A percentile compares a stretch with the other conserved stretches of the same genome.
These are phyloP conservation scores for Octonoba sinensis DNA, from an alignment of 2,888 invertebrate genomes.

Conservation along the genomic window DNA sequence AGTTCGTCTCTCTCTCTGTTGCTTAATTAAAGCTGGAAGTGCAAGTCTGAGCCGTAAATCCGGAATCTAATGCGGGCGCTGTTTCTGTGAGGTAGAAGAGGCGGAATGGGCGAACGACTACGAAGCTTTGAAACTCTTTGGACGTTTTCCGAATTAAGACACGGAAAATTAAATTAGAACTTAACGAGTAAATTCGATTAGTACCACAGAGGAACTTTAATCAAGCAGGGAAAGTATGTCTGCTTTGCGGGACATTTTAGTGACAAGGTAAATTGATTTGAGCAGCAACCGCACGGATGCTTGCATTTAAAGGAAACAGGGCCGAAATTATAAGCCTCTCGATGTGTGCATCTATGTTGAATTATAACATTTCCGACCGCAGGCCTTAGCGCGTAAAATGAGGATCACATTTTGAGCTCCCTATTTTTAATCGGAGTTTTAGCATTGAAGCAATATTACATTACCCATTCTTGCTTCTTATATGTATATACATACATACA, in stretches of 20 bases:
- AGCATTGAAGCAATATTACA: no score
- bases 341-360: not conserved
- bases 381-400: no score
- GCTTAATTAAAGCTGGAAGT: constrained; percentile 45
- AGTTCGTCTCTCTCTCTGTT: constrained; percentile 15
- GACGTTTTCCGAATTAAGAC: constrained; percentile 59
- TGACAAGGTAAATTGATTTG: constrained; percentile 56
- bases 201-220: constrained; percentile 46
- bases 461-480: no score
- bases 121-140: constrained; percentile 49
- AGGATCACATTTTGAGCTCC: no score
- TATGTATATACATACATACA: no score
- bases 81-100: constrained; percentile 25
- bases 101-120: constrained; percentile 4
- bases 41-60: constrained; percentile 36
- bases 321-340: constrained; percentile 17
- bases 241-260: constrained; percentile 27
- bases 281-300: constrained; percentile 15
- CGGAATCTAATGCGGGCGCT: constrained; percentile 21
- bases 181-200: constrained; percentile 60
- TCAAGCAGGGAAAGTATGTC: constrained; percentile 51
- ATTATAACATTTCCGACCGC: no score
- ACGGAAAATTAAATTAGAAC: constrained; percentile 59
- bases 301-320: constrained; percentile 11
- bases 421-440: no score